Base-by-base conservation (phyloP, 1,140 invertebrate genomes). In the Lordiphosa mommai region DNA sequence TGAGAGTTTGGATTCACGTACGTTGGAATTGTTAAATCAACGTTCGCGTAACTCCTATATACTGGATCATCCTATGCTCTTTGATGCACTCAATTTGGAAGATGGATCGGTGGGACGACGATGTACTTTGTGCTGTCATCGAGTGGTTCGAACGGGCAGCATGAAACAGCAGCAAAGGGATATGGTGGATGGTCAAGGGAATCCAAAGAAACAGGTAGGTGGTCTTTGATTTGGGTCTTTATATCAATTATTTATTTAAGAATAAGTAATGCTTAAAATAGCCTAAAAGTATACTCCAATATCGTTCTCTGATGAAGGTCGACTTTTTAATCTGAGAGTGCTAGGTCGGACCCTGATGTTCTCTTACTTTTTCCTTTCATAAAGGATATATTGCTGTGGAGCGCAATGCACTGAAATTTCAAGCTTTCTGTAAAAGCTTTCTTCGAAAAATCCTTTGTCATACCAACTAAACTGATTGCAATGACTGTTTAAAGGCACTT, bases 1-100 rank as follows among this genome's bases (percentile, higher is more conserved):
- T 2, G 74, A 88, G 32, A 89, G 88, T 27, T 55, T 89, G 32
- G 86, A 88, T 33, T 87, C 80, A 4, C 71, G 85, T n/a, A 89
- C 84, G 4, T 47, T 89, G 5, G 70, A 87, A 13, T 33, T 79
- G 4, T 30, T 89, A 12, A 89, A 88, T 55, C 65, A 79, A 7
- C 50, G 76, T 4, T 69, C 85, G n/a, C 72, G 86, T 2, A 86
- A 88, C 46, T 88, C 87, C 4, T 84, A 63, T 17, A 77, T 76
- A 12, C 71, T 66, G 37, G 77, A 88, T 12, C 77, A 74, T 37
- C 43, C 70, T 2, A 38, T 80, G 46, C 43, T 76, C 7, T 60
- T 76, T 9, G 86, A 88, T 43, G 79, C 69, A 0, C 68, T 88
- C 10, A 73, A 88, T 46, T 41, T 88, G 51, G 86, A 88, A 38